Conservation (phyloP, 2,113 vertebrate species). For the Onychostoma macrolepis region DNA sequence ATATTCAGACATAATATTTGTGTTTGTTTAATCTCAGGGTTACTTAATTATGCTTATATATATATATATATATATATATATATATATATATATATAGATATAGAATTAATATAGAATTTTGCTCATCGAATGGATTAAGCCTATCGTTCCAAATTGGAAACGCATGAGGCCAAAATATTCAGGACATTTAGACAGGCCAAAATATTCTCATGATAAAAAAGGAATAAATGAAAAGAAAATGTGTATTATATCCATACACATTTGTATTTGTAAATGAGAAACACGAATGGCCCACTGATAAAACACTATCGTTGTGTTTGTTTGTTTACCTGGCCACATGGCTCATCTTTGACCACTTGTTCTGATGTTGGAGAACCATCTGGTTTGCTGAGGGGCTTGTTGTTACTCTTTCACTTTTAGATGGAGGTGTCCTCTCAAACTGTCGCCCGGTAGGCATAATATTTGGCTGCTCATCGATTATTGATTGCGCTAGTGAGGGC, state of each 20-base stretch:
- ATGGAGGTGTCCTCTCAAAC: slow-evolving; percentile 9
- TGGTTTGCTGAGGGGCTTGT: neutral
- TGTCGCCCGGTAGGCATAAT: slow-evolving; percentile 1
- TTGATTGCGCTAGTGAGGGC: slow-evolving; percentile 11
- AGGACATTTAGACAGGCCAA: neutral
- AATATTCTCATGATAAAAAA: neutral
- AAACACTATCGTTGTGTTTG: neutral
- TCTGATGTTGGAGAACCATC: neutral
- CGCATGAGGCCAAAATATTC: too few relatives aligned
- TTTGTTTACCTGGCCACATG: slow-evolving; percentile 20
- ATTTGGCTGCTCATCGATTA: neutral
- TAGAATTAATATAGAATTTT: too few relatives aligned
- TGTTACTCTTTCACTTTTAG: neutral
- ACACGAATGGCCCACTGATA: neutral
- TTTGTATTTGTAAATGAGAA: neutral
- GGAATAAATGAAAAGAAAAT: neutral
- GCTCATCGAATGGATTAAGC: too few relatives aligned
- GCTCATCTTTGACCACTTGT: slow-evolving; percentile 23
- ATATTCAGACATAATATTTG: too few relatives aligned
- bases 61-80: too few relatives aligned
- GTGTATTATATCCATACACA: neutral
- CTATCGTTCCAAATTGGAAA: too few relatives aligned
- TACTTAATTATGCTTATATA: too few relatives aligned
- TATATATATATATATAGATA: too few relatives aligned
- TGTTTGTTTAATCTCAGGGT: too few relatives aligned